These are phyloP conservation scores for Bettongia penicillata DNA, from an alignment of 2,113 vertebrate species.

Conservation along the genomic window DNA sequence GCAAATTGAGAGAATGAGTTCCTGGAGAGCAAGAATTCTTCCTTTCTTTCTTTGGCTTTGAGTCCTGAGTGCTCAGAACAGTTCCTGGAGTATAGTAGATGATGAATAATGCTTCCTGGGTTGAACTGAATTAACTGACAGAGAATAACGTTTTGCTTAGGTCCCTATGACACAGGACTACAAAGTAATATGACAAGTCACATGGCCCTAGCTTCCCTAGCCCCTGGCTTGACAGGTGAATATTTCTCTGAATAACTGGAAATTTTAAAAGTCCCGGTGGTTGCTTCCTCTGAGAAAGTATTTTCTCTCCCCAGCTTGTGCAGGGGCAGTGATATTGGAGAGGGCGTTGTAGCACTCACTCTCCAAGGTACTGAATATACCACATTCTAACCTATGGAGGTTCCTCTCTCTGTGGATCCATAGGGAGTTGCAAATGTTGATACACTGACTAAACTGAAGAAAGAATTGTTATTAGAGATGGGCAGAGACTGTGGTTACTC, in stretches of 20 bases:
- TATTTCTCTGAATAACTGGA: neutral
- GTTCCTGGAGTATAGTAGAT: neutral
- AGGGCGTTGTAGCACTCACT: neutral
- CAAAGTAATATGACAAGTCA: neutral
- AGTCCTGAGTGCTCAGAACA: neutral
- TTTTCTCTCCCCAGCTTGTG: neutral
- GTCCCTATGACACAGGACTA: neutral
- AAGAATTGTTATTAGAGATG: neutral
- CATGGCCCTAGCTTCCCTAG: neutral
- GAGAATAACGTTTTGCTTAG: neutral
- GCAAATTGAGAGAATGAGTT: neutral
- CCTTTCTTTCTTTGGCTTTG: neutral
- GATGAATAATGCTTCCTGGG: neutral
- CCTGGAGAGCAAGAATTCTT: neutral
- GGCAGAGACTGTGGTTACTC: neutral
- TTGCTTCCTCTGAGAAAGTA: neutral
- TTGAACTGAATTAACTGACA: neutral
- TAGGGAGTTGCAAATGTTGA: neutral
- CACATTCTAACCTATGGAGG: neutral
- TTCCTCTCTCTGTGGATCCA: neutral
- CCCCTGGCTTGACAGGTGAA: neutral
- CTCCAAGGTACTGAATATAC: neutral
- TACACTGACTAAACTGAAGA: neutral
- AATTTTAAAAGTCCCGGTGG: no score
- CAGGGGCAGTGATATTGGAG: no score